These are phyloP conservation scores for Trimorus sp. DNA, from an alignment of 2,888 invertebrate genomes.

Conservation along the genomic window DNA sequence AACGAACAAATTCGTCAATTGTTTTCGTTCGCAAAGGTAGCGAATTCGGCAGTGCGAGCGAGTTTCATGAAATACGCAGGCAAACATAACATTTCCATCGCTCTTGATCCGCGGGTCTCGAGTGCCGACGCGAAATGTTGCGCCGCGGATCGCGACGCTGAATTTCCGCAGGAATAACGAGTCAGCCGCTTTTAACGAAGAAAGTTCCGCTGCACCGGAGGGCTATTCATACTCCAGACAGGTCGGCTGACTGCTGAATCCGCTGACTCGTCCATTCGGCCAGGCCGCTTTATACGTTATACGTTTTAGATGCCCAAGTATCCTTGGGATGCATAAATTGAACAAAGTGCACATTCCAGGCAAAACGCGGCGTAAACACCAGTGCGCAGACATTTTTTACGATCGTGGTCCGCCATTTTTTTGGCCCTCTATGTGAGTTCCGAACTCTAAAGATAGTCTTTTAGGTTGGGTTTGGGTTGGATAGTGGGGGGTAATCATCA, in stretches of 20 bases:
- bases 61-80: not conserved
- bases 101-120: slow-evolving; percentile 17
- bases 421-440: too few species aligned
- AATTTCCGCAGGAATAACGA: slow-evolving; percentile 53
- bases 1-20: too few species aligned
- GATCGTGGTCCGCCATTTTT: too few species aligned
- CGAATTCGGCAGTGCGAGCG: too few species aligned
- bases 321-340: slow-evolving; percentile 17
- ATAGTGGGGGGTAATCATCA: too few species aligned
- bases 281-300: slow-evolving; percentile 19
- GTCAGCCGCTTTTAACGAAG: slow-evolving; percentile 51
- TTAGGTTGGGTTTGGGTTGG: too few species aligned
- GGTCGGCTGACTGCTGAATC: slow-evolving; percentile 36
- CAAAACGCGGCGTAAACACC: not conserved
- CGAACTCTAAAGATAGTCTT: too few species aligned
- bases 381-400: too few species aligned
- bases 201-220: slow-evolving; percentile 44
- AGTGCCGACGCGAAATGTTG: slow-evolving; percentile 31
- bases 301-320: slow-evolving; percentile 19
- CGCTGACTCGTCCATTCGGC: slow-evolving; percentile 31
- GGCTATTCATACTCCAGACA: slow-evolving; percentile 54
- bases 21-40: too few species aligned
- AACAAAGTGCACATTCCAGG: slow-evolving; percentile 11
- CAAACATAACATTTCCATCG: slow-evolving; percentile 44
- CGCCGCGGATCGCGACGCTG: slow-evolving; percentile 27